These are phyloP conservation scores for Rhineura floridana DNA, from an alignment of 2,113 vertebrate genomes.

Conservation along the genomic window DNA sequence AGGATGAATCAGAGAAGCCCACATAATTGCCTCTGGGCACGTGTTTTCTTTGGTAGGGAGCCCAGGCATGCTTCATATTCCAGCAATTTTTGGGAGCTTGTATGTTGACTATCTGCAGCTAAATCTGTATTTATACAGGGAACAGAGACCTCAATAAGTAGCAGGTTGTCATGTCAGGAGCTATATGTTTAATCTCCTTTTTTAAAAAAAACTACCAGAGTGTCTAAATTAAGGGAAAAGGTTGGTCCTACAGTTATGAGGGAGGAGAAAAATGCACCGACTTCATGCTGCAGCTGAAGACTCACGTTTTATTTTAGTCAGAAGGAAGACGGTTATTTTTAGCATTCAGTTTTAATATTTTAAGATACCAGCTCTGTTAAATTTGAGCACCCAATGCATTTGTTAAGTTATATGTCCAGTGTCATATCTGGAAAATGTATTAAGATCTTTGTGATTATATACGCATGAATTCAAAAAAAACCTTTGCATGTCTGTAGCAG, in stretches of 20 bases:
- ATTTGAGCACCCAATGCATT: neutral
- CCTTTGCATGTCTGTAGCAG: slow-evolving; percentile 18
- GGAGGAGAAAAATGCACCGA: neutral
- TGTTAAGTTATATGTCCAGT: neutral
- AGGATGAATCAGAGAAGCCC: too few species aligned
- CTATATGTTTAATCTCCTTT: neutral
- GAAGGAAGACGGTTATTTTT: too few species aligned
- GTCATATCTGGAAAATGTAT: too few species aligned
- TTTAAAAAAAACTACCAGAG: neutral
- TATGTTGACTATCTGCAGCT: neutral
- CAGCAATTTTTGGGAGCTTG: neutral
- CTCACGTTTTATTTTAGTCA: too few species aligned
- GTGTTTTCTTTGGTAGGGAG: too few species aligned
- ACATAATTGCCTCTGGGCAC: too few species aligned
- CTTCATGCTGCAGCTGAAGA: neutral
- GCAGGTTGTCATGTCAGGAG: neutral
- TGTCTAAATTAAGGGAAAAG: neutral
- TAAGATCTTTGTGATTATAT: neutral
- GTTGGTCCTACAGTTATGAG: neutral
- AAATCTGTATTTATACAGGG: neutral
- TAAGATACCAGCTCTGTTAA: neutral
- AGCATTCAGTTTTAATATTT: neutral
- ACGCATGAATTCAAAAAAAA: neutral
- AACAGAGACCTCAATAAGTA: neutral
- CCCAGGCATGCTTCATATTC: too few species aligned